Base-by-base conservation (phyloP, 1,140 invertebrate genomes). In the Physella acuta region DNA sequence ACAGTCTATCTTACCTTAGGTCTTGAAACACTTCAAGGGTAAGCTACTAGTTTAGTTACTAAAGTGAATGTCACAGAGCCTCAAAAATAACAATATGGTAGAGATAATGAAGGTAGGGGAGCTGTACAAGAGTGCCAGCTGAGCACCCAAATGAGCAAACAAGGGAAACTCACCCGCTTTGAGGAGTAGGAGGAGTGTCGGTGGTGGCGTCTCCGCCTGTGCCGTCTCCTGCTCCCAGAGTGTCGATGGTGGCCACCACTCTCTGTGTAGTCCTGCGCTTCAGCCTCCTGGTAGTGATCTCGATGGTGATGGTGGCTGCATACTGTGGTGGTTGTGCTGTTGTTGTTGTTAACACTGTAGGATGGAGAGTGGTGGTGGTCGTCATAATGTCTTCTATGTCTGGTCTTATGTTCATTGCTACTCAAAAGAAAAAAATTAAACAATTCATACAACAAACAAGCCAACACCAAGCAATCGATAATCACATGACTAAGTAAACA, bases 61-160 rank as follows among this genome's bases (percentile, higher is more conserved):
- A n/a, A n/a, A n/a, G n/a, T n/a, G n/a, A n/a, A n/a, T n/a, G n/a
- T n/a, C n/a, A n/a, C n/a, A n/a, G n/a, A n/a, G n/a, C n/a, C n/a
- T n/a, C n/a, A n/a, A n/a, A n/a, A n/a, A n/a, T n/a, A n/a, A n/a
- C n/a, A n/a, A n/a, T n/a, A n/a, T n/a, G n/a, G n/a, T n/a, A n/a
- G n/a, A n/a, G n/a, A n/a, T n/a, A n/a, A n/a, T n/a, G n/a, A n/a
- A n/a, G 34, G 20, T 20, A 30, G 26, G 30, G 44, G 30, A 16
- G 14, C 1, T 3, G 26, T 20, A 2, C 33, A 55, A 24, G 49
- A 53, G 59, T 61, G 30, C 69, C 17, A 51, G 53, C 17, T 65
- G 37, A 31, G 68, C 71, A 49, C 64, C 31, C 70, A 69, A 52
- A 64, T 36, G 71, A n/a, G 37, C 64, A 73, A 53, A 63, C 16